These are phyloP conservation scores for Agrypnus murinus DNA, from an alignment of 2,888 invertebrate species.

Conservation along the genomic window DNA sequence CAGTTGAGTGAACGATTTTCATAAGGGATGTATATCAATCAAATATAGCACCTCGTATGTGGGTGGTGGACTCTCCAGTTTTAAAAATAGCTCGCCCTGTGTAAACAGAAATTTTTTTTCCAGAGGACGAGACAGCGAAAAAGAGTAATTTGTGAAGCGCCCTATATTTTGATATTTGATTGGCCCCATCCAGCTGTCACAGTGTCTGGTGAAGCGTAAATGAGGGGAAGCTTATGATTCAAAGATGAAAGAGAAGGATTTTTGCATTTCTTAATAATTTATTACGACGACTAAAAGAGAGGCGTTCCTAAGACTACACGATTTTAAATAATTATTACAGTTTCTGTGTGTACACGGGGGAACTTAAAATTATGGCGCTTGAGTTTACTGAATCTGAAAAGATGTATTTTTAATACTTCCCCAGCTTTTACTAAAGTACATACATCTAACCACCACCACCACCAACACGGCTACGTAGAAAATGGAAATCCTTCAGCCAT, in stretches of 20 bases:
- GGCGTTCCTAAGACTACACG: slow-evolving; percentile 17
- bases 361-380: slow-evolving; percentile 25
- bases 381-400: slow-evolving; percentile 5
- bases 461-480: too few species aligned
- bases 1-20: neutral
- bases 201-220: slow-evolving; percentile 53
- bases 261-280: slow-evolving; percentile 29
- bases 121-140: slow-evolving; percentile 31
- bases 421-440: slow-evolving; percentile 5
- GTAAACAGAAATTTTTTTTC: slow-evolving; percentile 30
- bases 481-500: slow-evolving; percentile 14
- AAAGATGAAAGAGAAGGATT: slow-evolving; percentile 32
- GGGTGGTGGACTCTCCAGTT: slow-evolving; percentile 3
- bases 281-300: slow-evolving; percentile 18
- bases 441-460: too few species aligned
- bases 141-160: slow-evolving; percentile 35
- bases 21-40: slow-evolving; percentile 6
- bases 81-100: slow-evolving; percentile 25
- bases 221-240: slow-evolving; percentile 32
- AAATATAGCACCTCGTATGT: slow-evolving; percentile 2
- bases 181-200: slow-evolving; percentile 54
- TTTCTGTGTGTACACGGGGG: slow-evolving; percentile 20
- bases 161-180: slow-evolving; percentile 49
- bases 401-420: slow-evolving; percentile 24
- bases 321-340: slow-evolving; percentile 31